Evolutionary conservation across 1,140 invertebrate species (phyloP).

Genomic region (Rhopalosiphum maidis): DNA sequence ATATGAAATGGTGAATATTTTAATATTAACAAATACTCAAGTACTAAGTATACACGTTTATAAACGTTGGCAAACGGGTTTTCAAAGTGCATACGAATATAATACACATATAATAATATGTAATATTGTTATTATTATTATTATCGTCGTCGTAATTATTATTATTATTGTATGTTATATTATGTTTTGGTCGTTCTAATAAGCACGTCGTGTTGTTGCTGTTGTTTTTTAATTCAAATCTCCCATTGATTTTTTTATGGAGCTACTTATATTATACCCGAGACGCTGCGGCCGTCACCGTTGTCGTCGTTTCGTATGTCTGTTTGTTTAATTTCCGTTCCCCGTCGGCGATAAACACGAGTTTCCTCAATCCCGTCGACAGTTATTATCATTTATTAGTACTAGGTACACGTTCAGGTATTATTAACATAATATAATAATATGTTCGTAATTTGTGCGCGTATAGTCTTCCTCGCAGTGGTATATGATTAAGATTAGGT

Average conservation of each 20-base stretch:
- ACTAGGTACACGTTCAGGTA: neutral
- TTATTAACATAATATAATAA: neutral
- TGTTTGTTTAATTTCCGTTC: neutral
- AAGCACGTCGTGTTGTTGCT: neutral
- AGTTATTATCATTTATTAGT: constrained; percentile 6
- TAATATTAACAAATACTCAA: neutral
- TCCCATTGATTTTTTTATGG: constrained; percentile 1
- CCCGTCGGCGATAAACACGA: neutral
- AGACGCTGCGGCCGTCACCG: neutral
- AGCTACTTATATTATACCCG: neutral
- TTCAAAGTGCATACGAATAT: neutral
- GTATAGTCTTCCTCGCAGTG: neutral
- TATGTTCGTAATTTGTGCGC: neutral
- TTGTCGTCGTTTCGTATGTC: neutral
- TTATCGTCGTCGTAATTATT: neutral
- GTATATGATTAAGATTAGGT: neutral
- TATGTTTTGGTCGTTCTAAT: constrained; percentile 27
- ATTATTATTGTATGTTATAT: constrained; percentile 6
- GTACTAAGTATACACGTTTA: neutral
- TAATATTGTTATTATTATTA: neutral
- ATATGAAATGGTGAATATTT: neutral
- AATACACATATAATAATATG: neutral
- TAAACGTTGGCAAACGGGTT: neutral
- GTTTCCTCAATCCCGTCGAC: neutral
- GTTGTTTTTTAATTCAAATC: neutral